Percentiles rank a stretch among this genome's conserved stretches.
phyloP scores from a whole-genome alignment of 2,888 invertebrate genomes.

The Tyria jacobaeae region DNA sequence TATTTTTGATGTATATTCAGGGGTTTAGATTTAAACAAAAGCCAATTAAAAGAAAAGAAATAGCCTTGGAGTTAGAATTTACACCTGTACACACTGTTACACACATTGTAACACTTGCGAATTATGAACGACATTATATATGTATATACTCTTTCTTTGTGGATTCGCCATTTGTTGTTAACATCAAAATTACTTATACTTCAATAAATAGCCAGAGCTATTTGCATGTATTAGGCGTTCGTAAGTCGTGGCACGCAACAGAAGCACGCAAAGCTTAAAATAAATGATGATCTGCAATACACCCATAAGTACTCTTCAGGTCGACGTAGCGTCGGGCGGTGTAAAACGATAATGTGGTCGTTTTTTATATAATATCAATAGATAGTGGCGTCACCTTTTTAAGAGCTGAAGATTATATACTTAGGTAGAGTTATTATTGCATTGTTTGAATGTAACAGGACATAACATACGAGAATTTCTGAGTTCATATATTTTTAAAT shows the following conservation, averaged over 20 bases:
- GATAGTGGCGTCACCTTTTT: neutral
- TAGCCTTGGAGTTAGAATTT: neutral
- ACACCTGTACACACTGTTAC: neutral
- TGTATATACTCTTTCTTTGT: slow-evolving; percentile 9
- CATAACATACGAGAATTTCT: neutral
- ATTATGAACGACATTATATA: no score
- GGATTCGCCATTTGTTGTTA: slow-evolving; percentile 18
- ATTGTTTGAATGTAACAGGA: neutral
- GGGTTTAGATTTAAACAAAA: no score
- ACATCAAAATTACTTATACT: slow-evolving; percentile 27
- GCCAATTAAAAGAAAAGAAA: neutral
- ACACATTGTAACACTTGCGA: no score
- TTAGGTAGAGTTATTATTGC: neutral
- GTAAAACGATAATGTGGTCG: slow-evolving; percentile 11
- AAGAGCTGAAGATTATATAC: neutral
- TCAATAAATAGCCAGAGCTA: slow-evolving; percentile 46
- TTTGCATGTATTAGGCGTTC: slow-evolving; percentile 58
- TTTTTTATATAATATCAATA: slow-evolving; percentile 14
- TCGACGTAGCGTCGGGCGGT: slow-evolving; percentile 6
- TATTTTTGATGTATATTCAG: no score
- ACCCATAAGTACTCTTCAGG: slow-evolving; percentile 22
- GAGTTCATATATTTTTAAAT: neutral
- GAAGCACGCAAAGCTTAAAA: slow-evolving; percentile 54
- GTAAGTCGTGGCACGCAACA: slow-evolving; percentile 55
- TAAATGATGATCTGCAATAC: slow-evolving; percentile 48